Conservation (phyloP, 2,113 vertebrate genomes). For the Fulica atra region DNA sequence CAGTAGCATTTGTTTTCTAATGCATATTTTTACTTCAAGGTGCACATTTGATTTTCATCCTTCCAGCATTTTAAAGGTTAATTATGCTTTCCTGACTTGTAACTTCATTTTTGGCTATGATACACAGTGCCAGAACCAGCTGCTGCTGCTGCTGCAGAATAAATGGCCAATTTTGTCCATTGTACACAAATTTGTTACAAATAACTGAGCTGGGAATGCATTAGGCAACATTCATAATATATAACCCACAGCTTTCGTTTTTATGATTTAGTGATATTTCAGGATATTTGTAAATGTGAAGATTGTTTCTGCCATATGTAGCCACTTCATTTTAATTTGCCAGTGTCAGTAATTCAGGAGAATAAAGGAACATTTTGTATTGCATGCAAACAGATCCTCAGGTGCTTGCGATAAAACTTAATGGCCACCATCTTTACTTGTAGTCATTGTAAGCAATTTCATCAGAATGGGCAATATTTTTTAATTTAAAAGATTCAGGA, state of each 20-base stretch:
- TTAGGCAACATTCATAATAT: conserved; percentile 84
- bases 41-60: conserved; percentile 31
- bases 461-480: conserved; percentile 87
- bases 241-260: conserved; percentile 81
- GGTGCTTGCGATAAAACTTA: conserved; percentile 85
- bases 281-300: conserved; percentile 86
- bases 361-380: conserved; percentile 80
- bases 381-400: conserved; percentile 82
- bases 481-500: conserved; percentile 85
- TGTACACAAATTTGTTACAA: conserved; percentile 83
- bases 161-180: conserved; percentile 85
- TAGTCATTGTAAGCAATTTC: conserved; percentile 86
- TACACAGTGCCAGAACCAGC: conserved; percentile 76
- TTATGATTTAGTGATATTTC: conserved; percentile 87
- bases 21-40: background rate
- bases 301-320: conserved; percentile 86
- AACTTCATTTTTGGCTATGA: conserved; percentile 72
- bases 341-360: conserved; percentile 86
- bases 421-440: conserved; percentile 86
- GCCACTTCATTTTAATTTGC: conserved; percentile 91
- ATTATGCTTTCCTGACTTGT: conserved; percentile 65
- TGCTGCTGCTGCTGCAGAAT: conserved; percentile 80
- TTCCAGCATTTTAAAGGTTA: conserved; percentile 79
- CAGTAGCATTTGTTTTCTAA: background rate
- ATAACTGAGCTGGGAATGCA: conserved; percentile 80